Base-by-base conservation (phyloP, 1,140 invertebrate genomes). In the Drosophila jambulina region DNA sequence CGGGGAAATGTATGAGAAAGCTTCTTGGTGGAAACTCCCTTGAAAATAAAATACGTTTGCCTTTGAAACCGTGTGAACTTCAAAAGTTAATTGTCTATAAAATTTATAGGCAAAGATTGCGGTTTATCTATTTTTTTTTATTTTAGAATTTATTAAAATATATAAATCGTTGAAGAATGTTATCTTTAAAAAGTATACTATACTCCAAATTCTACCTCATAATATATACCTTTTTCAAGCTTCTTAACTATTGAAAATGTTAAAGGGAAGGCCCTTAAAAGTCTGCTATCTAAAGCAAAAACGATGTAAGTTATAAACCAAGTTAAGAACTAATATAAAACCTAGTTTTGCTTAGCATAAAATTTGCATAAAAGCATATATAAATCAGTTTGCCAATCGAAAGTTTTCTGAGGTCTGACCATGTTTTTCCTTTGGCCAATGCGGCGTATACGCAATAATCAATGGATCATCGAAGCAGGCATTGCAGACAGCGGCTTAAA, bases 381-480 rank as follows among this genome's bases (percentile, higher is more conserved):
- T 25, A 42, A 59, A 21, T 59, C 8, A 43, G 7, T 38, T 0
- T 25, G 21, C 1, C n/a, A 56, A 38, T 56, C 53, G 34, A 38
- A 12, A 5, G 12, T 9, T n/a, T 58, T 53, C 29, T 32, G 25
- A 23, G 25, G 19, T 23, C 21, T n/a, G 19, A 32, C 61, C 32
- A 23, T 49, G 43, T 48, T 9, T 19, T 21, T 45, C 23, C 25
- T 45, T 36, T 15, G 34, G 27, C 49, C 63, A 42, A 71, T 59
- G 69, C 43, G 69, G 67, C 69, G 67, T 49, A 72, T 72, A 58
- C 69, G 42, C 70, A 46, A 76, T 56, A 49, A 76, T 76, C 74
- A 49, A 77, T 77, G 65, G 36, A 19, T 17, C n/a, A 34, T 15
- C 10, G 27, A 42, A 38, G 38, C 65, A 12, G 29, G 46, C 23